Base-by-base conservation (phyloP, 2,113 vertebrate genomes). In the Leiothrix lutea region DNA sequence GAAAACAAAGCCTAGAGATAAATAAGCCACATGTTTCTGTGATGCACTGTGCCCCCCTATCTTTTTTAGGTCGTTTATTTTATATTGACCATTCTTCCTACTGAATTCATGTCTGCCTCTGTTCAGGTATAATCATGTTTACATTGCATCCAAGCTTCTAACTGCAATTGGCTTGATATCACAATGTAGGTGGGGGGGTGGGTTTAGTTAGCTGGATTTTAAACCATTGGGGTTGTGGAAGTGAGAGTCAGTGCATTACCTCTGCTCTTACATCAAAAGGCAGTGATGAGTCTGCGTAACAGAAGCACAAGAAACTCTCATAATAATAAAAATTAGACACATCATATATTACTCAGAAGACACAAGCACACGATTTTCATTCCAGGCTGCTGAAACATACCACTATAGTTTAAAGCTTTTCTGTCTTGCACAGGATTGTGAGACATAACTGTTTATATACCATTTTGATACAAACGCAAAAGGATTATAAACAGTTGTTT, bases 401-500 rank as follows among this genome's bases (percentile, higher is more conserved):
- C 60, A 62, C 28, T 87, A 7, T 48, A 35, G 26, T 44, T 88
- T 75, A 85, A 65, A 50, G 35, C 21, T 90, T 80, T 84, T 65
- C 78, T 90, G 26, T 65, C 74, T 86, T 96, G 35, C n/a, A 67
- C 48, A 42, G 86, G 44, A 74, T 61, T 80, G 12, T 93, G 85
- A 89, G 83, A 61, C 35, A 58, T 83, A 92, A 51, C 56, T 72
- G 38, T 88, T 92, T 91, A 81, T 90, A 67, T 36, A 85, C 11
- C 12, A 71, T 79, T 88, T 89, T 85, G 66, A 74, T 88, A 93
- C 56, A 66, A 66, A 90, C 0, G 33, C 36, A 12, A 61, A 53
- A 35, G 57, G 69, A 64, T 94, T 96, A 54, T 90, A 90, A 90
- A 56, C 22, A 33, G 31, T 84, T 79, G 25, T 64, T 88, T 84